Base-by-base conservation (phyloP, 2,797 vertebrate genomes). In the Peromyscus nudipes region DNA sequence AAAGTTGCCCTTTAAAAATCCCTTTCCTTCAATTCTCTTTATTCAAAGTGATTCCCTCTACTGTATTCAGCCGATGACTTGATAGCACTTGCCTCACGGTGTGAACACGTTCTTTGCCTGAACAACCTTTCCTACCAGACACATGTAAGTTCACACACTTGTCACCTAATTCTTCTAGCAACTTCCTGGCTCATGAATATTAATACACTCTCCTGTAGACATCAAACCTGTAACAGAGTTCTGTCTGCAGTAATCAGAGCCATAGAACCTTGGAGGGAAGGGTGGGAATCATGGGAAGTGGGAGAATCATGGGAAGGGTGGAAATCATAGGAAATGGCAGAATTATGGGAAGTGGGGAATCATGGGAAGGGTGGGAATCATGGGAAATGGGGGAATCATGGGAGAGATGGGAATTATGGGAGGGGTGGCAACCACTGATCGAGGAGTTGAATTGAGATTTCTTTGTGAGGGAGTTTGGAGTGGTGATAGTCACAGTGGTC, bases 31-130 rank as follows among this genome's bases (percentile, higher is more conserved):
- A 88, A 14, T 80, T 89, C 75, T 82, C 4, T 89, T 95, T 90
- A 83, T 89, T 64, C 19, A 64, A 80, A 94, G 88, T 91, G 43
- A 73, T 89, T 92, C 79, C 75, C 91, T 87, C 34, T 46, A 75
- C 67, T 71, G 0, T 60, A 34, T 91, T 86, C 64, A 55, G 64
- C 62, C 14, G 64, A 34, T 57, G 65, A 69, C 40, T 91, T 29
- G 34, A 9, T 60, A n/a, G 65, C 73, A 4, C 60, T 86, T 85
- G 13, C 25, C 25, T 52, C 43, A 49, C 85, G 71, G 91, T 92
- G 37, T 90, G 77, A 90, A 43, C 67, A 95, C 21, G 8, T 76
- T 89, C 43, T 88, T 92, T 71, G 64, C 69, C 89, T 91, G 52
- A 77, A 64, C 37, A 60, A 10, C 64, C 89, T 37, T 88, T 94